Conservation (phyloP, 2,797 vertebrate species). For the Babyrousa celebensis region DNA sequence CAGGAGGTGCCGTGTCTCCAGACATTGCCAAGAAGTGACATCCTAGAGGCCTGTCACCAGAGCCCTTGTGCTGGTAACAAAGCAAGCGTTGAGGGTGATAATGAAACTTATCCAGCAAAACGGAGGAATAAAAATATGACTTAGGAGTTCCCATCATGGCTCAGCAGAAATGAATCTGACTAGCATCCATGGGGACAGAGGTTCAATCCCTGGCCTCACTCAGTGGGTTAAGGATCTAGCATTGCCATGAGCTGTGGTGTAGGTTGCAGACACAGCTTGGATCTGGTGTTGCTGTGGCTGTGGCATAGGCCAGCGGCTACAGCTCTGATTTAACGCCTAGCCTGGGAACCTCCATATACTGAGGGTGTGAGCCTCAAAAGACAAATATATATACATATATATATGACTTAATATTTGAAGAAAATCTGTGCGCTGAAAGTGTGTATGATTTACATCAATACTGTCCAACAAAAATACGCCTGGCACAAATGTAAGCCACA, state of each 20-base stretch:
- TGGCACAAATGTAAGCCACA: neutral
- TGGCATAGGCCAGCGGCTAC: too few species aligned
- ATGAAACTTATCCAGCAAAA: neutral
- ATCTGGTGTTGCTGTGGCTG: too few species aligned
- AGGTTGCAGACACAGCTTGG: too few species aligned
- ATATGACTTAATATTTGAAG: neutral
- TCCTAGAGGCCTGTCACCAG: neutral
- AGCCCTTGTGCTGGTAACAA: neutral
- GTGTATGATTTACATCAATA: neutral
- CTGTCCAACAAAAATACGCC: neutral
- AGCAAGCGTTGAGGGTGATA: neutral
- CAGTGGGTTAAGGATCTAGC: too few species aligned
- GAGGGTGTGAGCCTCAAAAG: too few species aligned
- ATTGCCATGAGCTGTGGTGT: too few species aligned
- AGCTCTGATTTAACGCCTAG: too few species aligned
- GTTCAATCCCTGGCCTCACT: too few species aligned
- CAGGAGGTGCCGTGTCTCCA: neutral
- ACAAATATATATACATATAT: too few species aligned
- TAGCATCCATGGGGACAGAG: too few species aligned
- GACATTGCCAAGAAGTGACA: neutral
- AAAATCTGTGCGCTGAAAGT: slow-evolving; percentile 2
- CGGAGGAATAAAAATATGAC: neutral
- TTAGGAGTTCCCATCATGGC: neutral
- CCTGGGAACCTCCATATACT: too few species aligned
- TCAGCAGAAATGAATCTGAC: too few species aligned